Evolutionary conservation across 92 coral and sea anemone genomes (phyloP).

Genomic region (Muricea muricata): DNA sequence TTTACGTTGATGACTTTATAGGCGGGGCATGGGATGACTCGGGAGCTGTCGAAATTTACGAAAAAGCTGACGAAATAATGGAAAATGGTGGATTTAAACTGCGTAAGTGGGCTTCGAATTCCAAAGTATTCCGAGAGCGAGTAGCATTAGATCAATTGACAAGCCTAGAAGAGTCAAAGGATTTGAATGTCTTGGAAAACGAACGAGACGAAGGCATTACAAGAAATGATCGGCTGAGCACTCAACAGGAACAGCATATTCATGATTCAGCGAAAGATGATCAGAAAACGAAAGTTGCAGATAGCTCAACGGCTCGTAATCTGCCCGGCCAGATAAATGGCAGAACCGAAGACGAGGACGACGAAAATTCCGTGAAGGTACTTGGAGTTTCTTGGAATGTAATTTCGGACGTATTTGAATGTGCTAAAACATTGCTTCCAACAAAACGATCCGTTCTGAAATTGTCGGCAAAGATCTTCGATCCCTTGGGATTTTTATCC

Average conservation of each 20-base stretch:
- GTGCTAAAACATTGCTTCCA: too few species aligned
- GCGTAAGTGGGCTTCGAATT: neutral
- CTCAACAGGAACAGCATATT: too few species aligned
- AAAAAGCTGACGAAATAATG: slow-evolving; percentile 12
- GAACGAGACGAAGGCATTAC: too few species aligned
- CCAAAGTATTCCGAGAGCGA: neutral
- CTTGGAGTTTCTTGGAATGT: slow-evolving; percentile 61
- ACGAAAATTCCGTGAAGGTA: slow-evolving; percentile 41
- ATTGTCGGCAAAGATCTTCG: slow-evolving; percentile 57
- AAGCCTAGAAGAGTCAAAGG: neutral
- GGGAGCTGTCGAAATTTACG: slow-evolving; percentile 10
- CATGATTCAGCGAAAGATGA: too few species aligned
- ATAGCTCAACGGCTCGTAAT: too few species aligned
- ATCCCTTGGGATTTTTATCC: too few species aligned
- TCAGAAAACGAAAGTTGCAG: too few species aligned
- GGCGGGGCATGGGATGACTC: neutral
- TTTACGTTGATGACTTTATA: slow-evolving; percentile 7
- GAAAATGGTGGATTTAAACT: slow-evolving; percentile 4
- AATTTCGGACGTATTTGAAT: slow-evolving; percentile 45
- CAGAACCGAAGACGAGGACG: too few species aligned
- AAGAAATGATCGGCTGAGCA: too few species aligned
- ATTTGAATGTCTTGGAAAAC: too few species aligned
- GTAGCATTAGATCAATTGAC: neutral
- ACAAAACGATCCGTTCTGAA: too few species aligned
- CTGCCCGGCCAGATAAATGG: too few species aligned